phyloP scores from a whole-genome alignment of 2,113 vertebrate genomes.

The Rousettus leschenaultii region DNA sequence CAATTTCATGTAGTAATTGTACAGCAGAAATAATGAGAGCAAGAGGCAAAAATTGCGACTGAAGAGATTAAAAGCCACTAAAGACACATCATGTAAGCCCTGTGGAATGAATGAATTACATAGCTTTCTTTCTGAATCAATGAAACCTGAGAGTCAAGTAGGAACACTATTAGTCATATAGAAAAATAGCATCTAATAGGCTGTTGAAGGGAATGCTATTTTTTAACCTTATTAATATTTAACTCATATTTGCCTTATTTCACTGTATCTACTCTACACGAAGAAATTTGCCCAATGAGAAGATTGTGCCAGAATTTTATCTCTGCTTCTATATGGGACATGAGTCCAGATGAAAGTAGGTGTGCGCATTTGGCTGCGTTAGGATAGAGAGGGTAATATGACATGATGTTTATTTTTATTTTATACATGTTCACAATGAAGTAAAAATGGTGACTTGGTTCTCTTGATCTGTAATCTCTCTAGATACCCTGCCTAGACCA shows the following conservation, averaged over 20 bases:
- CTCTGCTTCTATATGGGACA: not conserved
- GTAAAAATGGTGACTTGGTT: not conserved
- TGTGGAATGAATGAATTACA: not conserved
- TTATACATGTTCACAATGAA: not conserved
- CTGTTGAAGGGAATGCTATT: not conserved
- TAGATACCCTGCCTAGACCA: not conserved
- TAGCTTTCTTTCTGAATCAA: not conserved
- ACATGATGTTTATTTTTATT: not conserved
- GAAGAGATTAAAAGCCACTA: not conserved
- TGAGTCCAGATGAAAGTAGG: not conserved
- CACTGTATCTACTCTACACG: not conserved
- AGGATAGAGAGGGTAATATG: not conserved
- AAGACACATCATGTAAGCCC: not conserved
- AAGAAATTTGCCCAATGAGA: not conserved
- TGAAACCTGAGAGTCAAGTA: not conserved
- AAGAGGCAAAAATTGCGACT: not conserved
- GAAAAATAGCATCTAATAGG: not conserved
- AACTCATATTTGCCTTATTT: not conserved
- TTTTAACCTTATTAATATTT: not conserved
- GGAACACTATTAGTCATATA: not conserved
- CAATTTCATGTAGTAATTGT: not conserved
- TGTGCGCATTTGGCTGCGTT: not conserved
- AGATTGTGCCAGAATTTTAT: not conserved
- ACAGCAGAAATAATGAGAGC: not conserved
- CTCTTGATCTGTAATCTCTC: not conserved